Evolutionary conservation across 2,113 vertebrate species (phyloP).

Genomic region (Microcebus murinus): DNA sequence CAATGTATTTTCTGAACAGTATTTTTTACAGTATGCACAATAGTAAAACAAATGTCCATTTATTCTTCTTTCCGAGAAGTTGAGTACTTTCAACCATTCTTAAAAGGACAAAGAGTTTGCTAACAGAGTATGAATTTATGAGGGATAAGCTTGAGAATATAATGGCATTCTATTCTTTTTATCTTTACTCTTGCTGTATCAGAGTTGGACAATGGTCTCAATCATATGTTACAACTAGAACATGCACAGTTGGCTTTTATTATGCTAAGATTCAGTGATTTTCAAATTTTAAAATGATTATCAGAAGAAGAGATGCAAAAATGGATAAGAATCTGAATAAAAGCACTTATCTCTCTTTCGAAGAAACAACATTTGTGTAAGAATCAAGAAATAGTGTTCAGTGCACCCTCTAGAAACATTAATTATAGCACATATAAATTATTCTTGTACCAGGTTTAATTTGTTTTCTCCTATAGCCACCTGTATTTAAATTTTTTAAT

Average conservation of each 20-base stretch:
- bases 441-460: conserved; percentile 31
- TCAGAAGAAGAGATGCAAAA: not conserved
- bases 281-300: conserved; percentile 54
- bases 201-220: conserved; percentile 26
- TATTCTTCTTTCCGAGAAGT: conserved; percentile 78
- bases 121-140: conserved; percentile 80
- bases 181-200: conserved; percentile 50
- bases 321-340: conserved; percentile 42
- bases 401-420: not conserved
- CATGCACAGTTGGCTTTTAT: conserved; percentile 55
- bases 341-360: not conserved
- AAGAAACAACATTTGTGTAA: conserved; percentile 38
- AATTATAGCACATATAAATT: conserved; percentile 35
- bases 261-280: conserved; percentile 4
- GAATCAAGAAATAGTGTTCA: conserved; percentile 19
- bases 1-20: conserved; percentile 71
- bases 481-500: conserved; percentile 26
- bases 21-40: conserved; percentile 71
- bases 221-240: conserved; percentile 53
- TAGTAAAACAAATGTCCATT: conserved; percentile 79
- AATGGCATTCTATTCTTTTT: conserved; percentile 39
- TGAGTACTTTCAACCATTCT: conserved; percentile 74
- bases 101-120: conserved; percentile 81
- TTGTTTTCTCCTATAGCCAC: conserved; percentile 9
- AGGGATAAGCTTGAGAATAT: conserved; percentile 65